These are phyloP conservation scores for Leptinotarsa rubiginosa DNA, from an alignment of 2,888 invertebrate species.

Conservation along the genomic window DNA sequence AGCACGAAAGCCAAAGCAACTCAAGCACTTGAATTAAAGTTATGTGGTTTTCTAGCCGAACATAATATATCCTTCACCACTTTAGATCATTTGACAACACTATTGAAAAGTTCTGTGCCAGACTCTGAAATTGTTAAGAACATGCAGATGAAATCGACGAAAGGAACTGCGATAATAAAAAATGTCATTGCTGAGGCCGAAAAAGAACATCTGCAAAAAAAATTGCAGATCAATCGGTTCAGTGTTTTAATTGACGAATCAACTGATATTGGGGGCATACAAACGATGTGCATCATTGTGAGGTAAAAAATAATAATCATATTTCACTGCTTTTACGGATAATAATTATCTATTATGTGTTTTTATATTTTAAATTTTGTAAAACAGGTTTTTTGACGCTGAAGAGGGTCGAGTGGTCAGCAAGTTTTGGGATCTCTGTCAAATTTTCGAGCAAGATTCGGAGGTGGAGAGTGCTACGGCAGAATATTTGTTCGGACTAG, in stretches of 20 bases:
- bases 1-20: no score
- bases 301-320: constrained; percentile 45
- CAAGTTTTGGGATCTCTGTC: constrained; percentile 31
- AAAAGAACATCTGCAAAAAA: constrained; percentile 12
- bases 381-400: constrained; percentile 45
- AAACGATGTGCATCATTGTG: constrained; percentile 52
- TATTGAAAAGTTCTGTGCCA: neutral
- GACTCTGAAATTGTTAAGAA: constrained; percentile 44
- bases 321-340: neutral
- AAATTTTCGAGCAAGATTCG: constrained; percentile 16
- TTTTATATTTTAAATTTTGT: neutral
- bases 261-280: constrained; percentile 52
- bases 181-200: constrained; percentile 38
- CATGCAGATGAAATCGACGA: constrained; percentile 34
- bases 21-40: constrained; percentile 47
- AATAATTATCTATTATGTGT: no score
- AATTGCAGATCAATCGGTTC: constrained; percentile 41
- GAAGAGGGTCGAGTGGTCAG: constrained; percentile 22
- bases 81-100: constrained; percentile 40
- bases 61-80: constrained; percentile 44
- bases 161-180: constrained; percentile 37
- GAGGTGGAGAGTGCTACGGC: constrained; percentile 25
- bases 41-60: constrained; percentile 45
- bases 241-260: constrained; percentile 52
- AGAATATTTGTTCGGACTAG: constrained; percentile 24